Evolutionary conservation across 2,113 vertebrate genomes (phyloP).

Genomic region (Pachyramphus minor): DNA sequence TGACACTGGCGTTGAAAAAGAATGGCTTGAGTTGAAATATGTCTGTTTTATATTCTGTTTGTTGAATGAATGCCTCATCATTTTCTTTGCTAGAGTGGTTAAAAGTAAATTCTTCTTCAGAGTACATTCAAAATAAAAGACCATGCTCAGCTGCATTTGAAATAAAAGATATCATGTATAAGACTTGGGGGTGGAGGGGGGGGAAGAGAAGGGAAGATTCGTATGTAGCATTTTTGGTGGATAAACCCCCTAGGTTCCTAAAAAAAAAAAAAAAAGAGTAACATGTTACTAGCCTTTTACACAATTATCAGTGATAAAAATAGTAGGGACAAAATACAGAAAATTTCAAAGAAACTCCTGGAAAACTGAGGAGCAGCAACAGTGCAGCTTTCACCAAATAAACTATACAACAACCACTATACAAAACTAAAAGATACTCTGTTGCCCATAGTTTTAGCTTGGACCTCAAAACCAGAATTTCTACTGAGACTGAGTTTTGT

Average conservation of each 20-base stretch:
- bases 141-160: not conserved
- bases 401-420: not conserved
- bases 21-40: not conserved
- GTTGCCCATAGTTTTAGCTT: not conserved
- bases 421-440: not conserved
- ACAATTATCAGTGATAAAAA: not conserved
- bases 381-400: not conserved
- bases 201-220: not conserved
- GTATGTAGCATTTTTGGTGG: not conserved
- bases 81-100: not conserved
- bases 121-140: not conserved
- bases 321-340: not conserved
- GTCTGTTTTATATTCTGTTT: slow-evolving; percentile 5
- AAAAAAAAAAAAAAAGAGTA: not conserved
- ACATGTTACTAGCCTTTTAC: not conserved
- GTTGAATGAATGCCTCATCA: not conserved
- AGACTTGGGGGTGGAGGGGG: not conserved
- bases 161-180: not conserved
- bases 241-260: not conserved
- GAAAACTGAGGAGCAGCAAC: not conserved
- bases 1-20: not conserved
- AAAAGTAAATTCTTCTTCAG: not conserved
- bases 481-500: not conserved
- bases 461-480: not conserved
- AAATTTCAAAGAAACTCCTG: not conserved